Percentiles rank a stretch among this genome's conserved stretches.
These are phyloP conservation scores for Equus quagga DNA, from an alignment of 2,113 vertebrate genomes.

Conservation along the genomic window DNA sequence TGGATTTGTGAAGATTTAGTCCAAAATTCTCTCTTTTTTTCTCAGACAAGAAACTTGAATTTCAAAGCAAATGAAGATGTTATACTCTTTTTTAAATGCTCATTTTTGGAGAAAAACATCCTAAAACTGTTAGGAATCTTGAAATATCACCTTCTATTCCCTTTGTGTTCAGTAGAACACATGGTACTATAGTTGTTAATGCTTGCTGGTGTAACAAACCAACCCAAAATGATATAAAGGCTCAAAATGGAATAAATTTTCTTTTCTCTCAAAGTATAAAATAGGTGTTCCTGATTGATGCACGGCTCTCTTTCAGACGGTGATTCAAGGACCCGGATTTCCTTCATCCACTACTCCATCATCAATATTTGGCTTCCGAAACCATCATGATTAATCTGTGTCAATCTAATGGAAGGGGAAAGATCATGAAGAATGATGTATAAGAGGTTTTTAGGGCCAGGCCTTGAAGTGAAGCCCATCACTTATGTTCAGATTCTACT, in stretches of 20 bases:
- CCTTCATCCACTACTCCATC: background rate
- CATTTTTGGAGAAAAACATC: background rate
- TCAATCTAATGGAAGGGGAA: background rate
- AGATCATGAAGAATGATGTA: background rate
- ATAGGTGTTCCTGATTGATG: background rate
- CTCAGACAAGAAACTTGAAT: conserved; percentile 14
- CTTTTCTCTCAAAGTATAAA: conserved; percentile 34
- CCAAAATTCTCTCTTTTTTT: background rate
- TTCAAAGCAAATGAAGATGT: background rate
- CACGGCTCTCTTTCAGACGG: background rate
- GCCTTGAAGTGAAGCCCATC: background rate
- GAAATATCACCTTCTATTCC: background rate
- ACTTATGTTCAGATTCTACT: background rate
- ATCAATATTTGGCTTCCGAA: conserved; percentile 9
- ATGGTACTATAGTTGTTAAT: background rate
- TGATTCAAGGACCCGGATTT: background rate
- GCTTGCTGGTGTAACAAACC: background rate
- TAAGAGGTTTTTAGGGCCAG: background rate
- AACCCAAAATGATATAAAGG: background rate
- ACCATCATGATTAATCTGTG: background rate
- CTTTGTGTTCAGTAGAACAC: background rate
- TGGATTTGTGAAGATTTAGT: background rate
- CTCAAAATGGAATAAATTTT: background rate
- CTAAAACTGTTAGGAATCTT: conserved; percentile 26
- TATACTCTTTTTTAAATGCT: background rate